Evolutionary conservation across 1,140 invertebrate genomes (phyloP).

Genomic region (Diprion similis): DNA sequence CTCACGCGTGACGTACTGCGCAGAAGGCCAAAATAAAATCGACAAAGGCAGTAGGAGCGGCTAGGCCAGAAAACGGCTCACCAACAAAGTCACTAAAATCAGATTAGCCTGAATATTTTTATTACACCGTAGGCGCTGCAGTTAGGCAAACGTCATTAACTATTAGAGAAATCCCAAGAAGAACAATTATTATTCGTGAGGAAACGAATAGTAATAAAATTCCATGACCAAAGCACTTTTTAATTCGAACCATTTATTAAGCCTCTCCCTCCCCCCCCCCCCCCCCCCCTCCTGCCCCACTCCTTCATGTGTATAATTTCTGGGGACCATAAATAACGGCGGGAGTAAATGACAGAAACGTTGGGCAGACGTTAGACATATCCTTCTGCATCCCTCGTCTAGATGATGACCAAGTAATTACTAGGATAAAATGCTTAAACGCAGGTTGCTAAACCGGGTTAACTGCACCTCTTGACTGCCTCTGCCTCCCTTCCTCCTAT

Average conservation of each 20-base stretch:
- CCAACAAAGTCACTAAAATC: not conserved
- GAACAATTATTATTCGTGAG: conserved; percentile 3
- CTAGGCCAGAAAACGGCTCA: not conserved
- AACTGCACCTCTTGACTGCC: conserved; percentile 4
- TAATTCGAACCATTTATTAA: conserved; percentile 6
- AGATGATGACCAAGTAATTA: conserved; percentile 7
- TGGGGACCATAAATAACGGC: not conserved
- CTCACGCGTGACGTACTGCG: not conserved
- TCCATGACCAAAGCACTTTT: not conserved
- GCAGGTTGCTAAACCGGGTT: conserved; percentile 2
- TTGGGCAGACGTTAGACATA: not conserved
- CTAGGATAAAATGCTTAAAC: conserved; percentile 5
- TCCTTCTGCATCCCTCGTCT: conserved; percentile 4
- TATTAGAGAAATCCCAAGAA: not conserved
- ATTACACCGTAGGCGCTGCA: not conserved
- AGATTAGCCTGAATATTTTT: not conserved
- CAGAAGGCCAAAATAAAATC: not conserved
- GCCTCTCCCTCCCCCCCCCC: not conserved
- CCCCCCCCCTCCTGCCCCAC: not conserved
- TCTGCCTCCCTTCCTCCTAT: not conserved
- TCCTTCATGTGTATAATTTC: not conserved
- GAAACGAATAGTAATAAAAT: not conserved
- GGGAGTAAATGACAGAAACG: conserved; percentile 7
- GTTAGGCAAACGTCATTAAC: not conserved
- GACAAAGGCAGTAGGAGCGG: not conserved